Conservation (phyloP, 2,888 invertebrate species). For the Acleris emargana region DNA sequence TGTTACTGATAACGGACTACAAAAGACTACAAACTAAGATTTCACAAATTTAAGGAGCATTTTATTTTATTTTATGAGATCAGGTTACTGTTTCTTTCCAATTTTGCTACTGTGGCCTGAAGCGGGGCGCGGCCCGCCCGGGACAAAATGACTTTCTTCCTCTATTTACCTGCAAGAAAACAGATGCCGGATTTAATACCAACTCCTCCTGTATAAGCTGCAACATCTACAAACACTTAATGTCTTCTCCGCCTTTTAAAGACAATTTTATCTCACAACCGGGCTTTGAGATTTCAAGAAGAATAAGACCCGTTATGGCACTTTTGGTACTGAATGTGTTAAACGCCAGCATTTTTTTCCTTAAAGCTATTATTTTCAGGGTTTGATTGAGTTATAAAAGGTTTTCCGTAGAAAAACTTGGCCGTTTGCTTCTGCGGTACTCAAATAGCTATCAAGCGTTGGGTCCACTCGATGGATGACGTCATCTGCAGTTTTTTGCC, state of each 20-base stretch:
- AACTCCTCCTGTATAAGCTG: background rate
- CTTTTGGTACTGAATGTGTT: too few relatives aligned
- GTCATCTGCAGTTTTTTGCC: slow-evolving; percentile 22
- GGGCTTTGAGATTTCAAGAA: too few relatives aligned
- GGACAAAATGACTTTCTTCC: slow-evolving; percentile 22
- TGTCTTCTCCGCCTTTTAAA: slow-evolving; percentile 1
- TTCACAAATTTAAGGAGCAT: too few relatives aligned
- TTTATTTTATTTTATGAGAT: background rate
- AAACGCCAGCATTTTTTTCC: background rate
- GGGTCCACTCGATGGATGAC: background rate
- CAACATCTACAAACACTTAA: slow-evolving; percentile 17
- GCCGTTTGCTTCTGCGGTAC: slow-evolving; percentile 9
- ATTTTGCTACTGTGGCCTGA: background rate
- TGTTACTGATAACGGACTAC: too few relatives aligned
- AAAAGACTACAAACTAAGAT: too few relatives aligned
- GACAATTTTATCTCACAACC: slow-evolving; percentile 5
- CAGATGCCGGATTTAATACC: background rate
- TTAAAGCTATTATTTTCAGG: background rate
- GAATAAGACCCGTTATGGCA: too few relatives aligned
- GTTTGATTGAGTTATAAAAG: slow-evolving; percentile 23
- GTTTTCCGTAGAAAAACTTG: slow-evolving; percentile 19
- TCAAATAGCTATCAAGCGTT: slow-evolving; percentile 15
- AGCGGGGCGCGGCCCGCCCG: slow-evolving; percentile 1
- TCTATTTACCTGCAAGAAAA: slow-evolving; percentile 30
- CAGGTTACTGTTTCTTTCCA: slow-evolving; percentile 13